Percentiles rank a stretch among this genome's conserved stretches.
phyloP scores from a whole-genome alignment of 2,797 vertebrate species.

The Caiman crocodilus region DNA sequence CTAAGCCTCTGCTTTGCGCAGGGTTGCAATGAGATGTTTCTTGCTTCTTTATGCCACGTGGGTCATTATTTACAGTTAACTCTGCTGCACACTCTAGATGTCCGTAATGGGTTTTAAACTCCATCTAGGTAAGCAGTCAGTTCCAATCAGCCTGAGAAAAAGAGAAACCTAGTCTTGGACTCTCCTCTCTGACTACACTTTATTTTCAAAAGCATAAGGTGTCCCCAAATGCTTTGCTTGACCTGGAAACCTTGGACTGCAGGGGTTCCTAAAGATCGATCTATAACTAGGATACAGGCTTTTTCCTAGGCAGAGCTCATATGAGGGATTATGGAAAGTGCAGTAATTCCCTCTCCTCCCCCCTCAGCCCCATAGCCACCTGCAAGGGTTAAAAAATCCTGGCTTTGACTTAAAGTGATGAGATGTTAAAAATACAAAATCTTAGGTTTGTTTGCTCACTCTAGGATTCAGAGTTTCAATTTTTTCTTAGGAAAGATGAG shows the following conservation, averaged over 20 bases:
- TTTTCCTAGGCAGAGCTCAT: not conserved
- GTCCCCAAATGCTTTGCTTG: not conserved
- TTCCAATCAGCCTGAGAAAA: not conserved
- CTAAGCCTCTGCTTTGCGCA: not conserved
- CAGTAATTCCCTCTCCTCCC: no score
- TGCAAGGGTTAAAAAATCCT: not conserved
- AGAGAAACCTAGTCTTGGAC: not conserved
- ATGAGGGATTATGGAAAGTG: not conserved
- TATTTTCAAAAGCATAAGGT: not conserved
- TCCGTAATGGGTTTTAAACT: not conserved
- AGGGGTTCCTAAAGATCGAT: not conserved
- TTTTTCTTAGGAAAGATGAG: not conserved
- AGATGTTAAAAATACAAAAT: not conserved
- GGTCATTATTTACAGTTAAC: not conserved
- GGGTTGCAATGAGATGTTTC: not conserved
- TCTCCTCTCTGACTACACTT: not conserved
- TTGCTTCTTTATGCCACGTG: not conserved
- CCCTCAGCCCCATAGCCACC: not conserved
- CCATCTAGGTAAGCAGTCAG: not conserved
- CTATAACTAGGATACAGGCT: no score
- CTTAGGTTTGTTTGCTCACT: not conserved
- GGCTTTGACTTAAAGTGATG: not conserved
- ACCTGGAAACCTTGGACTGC: not conserved
- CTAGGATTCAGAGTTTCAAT: not conserved
- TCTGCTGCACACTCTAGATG: not conserved